Evolutionary conservation across 1,140 invertebrate species (phyloP).

Genomic region (Samia ricini): DNA sequence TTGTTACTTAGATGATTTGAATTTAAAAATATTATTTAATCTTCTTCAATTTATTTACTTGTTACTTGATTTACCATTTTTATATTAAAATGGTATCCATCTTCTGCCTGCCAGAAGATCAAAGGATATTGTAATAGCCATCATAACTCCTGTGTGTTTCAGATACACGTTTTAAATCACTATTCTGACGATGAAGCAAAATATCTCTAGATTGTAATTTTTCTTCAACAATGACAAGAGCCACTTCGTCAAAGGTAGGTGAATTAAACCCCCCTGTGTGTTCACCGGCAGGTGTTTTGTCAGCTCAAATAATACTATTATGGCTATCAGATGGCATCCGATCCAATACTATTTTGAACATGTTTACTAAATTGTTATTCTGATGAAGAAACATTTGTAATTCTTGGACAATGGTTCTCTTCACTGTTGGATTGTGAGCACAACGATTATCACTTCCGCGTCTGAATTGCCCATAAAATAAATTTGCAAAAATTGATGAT

Average conservation of each 20-base stretch:
- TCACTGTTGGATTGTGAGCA: constrained; percentile 32
- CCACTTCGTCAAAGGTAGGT: neutral
- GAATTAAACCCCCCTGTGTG: neutral
- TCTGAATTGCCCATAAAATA: too few relatives aligned
- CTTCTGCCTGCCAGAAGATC: constrained; percentile 36
- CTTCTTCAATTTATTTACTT: constrained; percentile 21
- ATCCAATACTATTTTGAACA: constrained; percentile 62
- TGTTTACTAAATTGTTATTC: constrained; percentile 48
- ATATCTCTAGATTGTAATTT: constrained; percentile 13
- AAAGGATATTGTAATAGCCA: constrained; percentile 58
- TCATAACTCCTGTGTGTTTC: constrained; percentile 32
- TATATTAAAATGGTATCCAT: constrained; percentile 43
- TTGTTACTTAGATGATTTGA: neutral
- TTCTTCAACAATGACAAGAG: neutral
- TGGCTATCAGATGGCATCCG: constrained; percentile 53
- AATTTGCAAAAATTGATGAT: too few relatives aligned
- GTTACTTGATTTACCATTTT: constrained; percentile 38
- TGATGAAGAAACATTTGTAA: constrained; percentile 55
- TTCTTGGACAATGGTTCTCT: constrained; percentile 43
- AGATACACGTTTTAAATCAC: constrained; percentile 6
- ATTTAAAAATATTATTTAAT: constrained; percentile 10
- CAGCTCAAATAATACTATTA: constrained; percentile 55
- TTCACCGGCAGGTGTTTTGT: constrained; percentile 41
- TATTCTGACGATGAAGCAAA: constrained; percentile 22
- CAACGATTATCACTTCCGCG: constrained; percentile 29